Evolutionary conservation across 2,113 vertebrate species (phyloP), one percentile per base, ranked within the genome.

Genomic region (Rhea americana): DNA sequence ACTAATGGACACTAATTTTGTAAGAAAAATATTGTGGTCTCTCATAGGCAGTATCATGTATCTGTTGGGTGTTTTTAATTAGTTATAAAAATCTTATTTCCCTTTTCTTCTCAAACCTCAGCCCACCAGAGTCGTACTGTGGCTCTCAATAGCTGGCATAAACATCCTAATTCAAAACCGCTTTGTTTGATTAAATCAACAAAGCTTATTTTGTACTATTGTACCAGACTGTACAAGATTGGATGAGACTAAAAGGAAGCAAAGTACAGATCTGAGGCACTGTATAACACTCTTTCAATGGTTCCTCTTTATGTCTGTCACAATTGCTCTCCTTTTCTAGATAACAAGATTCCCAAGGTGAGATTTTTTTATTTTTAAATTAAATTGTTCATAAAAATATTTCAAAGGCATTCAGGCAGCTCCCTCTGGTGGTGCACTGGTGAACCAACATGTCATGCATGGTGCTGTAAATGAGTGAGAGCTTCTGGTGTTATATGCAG

Each of bases 161-260:
- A 87, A 83, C 63, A 80, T 47, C 20, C 74, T 62, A 63, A 80
- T 82, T 85, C 45, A 85, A 72, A 71, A 59, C 6, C 0, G 10
- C 81, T 92, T 95, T 95, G 73, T 94, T 87, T 82, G 93, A 63
- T 95, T 81, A 93, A 94, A 90, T 43, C 76, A 92, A 88, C 90
- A 93, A 82, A 91, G 90, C 75, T 90, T 68, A 63, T 62, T 95
- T 89, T 92, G 81, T 80, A 2, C 70, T 53, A 41, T 76, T 77
- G 72, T 93, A 91, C 81, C 93, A 93, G 81, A 85, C 74, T 22
- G 43, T 77, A 16, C 53, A 47, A 73, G 67, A 87, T 56, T 48
- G 82, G 48, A 50, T 35, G 62, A 59, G 66, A 80, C 65, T 63
- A 47, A 73, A 88, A 87, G 5, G 3, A 87, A 77, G 50, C 2